A percentile compares a stretch with the other conserved stretches of the same genome.
These are phyloP conservation scores for Macaca nemestrina DNA, from an alignment of 2,113 vertebrate genomes.

Conservation along the genomic window DNA sequence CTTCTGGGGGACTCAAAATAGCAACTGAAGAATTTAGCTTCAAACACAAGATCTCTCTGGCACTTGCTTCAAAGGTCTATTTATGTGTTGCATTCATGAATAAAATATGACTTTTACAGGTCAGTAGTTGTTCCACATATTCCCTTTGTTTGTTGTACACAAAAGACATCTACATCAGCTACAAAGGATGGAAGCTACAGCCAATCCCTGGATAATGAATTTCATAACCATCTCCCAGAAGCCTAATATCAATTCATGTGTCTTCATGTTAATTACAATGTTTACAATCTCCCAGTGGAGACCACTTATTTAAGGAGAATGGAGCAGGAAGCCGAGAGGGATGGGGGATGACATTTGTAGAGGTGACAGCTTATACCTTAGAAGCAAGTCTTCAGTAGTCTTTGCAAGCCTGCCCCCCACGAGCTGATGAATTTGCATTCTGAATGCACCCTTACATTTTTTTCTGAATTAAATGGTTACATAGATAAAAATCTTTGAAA, in stretches of 20 bases:
- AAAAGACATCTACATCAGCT: background rate
- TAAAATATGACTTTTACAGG: constrained; percentile 12
- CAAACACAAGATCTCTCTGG: background rate
- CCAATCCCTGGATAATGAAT: background rate
- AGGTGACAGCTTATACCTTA: background rate
- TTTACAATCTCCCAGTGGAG: background rate
- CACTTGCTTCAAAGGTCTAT: background rate
- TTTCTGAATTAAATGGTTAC: background rate
- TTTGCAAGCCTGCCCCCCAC: background rate
- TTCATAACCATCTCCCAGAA: constrained; percentile 10
- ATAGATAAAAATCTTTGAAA: background rate
- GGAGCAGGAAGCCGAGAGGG: background rate
- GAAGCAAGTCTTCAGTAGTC: background rate
- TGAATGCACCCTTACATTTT: background rate
- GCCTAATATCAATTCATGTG: background rate
- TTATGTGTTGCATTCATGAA: background rate
- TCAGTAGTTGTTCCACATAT: background rate
- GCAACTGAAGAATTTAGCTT: background rate
- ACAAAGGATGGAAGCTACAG: background rate
- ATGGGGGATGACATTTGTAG: background rate
- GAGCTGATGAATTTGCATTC: background rate
- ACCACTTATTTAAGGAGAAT: background rate
- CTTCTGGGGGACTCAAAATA: background rate
- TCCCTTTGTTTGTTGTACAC: background rate
- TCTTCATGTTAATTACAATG: constrained; percentile 2